Evolutionary conservation across 2,888 invertebrate species (phyloP), one percentile per base, ranked within the genome.

Genomic region (Pachymerium ferrugineum): DNA sequence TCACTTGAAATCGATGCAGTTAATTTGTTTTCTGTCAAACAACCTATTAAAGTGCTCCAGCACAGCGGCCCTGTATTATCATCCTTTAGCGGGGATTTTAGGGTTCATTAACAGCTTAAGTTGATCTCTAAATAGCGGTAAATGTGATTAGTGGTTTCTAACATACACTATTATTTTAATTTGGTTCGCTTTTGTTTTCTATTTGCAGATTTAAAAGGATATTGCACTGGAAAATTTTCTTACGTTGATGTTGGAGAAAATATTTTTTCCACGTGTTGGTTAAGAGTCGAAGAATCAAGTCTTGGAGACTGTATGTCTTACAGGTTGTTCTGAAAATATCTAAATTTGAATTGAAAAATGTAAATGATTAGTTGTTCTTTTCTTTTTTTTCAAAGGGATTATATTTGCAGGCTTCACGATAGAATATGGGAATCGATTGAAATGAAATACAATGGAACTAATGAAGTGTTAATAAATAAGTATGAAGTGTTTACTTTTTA

Each of bases 1-100:
- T 28, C 22, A 68, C 29, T 28, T n/a, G 68, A 68, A 68, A 29
- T 68, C 68, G 28, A 68, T 47, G 47, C 47, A 47, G 16, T 47
- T 47, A 47, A 47, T 47, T 47, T 47, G n/a, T 47, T 47, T 47
- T 47, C 47, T 47, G 47, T 47, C 47, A 47, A 47, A 47, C 47
- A 16, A 47, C 19, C 19, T 47, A 47, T 47, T 47, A 47, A 47
- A 47, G 47, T 19, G 47, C 22, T n/a, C n/a, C n/a, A n/a, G 38
- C 47, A 19, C 47, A 6, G 47, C 16, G 47, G 19, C 22, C 3
- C 38, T n/a, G 38, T 12, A 5, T 8, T n/a, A 2, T 12, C 2
- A n/a, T n/a, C 12, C 38, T 38, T 38, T 38, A 38, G 12, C 38
- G n/a, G n/a, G 3, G 3, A 38, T 38, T 38, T 38, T 4, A 38